Conservation (phyloP, 2,797 vertebrate species). For the Crocidura indochinensis region DNA sequence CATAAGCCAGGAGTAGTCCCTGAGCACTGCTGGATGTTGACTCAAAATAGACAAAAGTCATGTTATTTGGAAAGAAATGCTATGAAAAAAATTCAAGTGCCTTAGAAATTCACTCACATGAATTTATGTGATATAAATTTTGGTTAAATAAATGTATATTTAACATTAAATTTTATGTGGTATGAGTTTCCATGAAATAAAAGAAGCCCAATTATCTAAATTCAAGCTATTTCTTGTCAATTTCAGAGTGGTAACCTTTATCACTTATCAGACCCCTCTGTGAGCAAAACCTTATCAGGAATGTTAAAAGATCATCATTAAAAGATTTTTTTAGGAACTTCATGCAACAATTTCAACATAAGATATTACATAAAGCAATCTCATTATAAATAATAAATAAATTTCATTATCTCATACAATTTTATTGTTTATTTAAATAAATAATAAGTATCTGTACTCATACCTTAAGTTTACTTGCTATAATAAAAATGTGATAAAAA, state of each 20-base stretch:
- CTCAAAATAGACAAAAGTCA: not conserved
- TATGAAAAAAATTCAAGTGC: conserved; percentile 26
- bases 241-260: not conserved
- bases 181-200: conserved; percentile 34
- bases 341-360: conserved; percentile 18
- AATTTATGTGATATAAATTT: too few relatives aligned
- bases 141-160: too few relatives aligned
- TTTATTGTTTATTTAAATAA: conserved; percentile 53
- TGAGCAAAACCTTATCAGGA: conserved; percentile 2
- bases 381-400: not conserved
- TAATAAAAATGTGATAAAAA: conserved; percentile 4
- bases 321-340: not conserved
- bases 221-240: conserved; percentile 39
- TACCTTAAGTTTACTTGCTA: conserved; percentile 5
- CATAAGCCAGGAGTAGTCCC: too few relatives aligned
- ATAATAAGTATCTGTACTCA: not conserved
- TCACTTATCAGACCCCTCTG: not conserved
- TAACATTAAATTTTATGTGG: too few relatives aligned
- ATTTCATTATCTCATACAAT: not conserved
- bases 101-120: conserved; percentile 41
- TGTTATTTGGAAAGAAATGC: conserved; percentile 48
- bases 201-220: conserved; percentile 26
- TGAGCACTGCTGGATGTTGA: too few relatives aligned
- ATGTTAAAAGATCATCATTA: conserved; percentile 14
- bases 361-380: conserved; percentile 40